phyloP scores from a whole-genome alignment of 1,140 invertebrate species.

The Hypsibius dujardini region DNA sequence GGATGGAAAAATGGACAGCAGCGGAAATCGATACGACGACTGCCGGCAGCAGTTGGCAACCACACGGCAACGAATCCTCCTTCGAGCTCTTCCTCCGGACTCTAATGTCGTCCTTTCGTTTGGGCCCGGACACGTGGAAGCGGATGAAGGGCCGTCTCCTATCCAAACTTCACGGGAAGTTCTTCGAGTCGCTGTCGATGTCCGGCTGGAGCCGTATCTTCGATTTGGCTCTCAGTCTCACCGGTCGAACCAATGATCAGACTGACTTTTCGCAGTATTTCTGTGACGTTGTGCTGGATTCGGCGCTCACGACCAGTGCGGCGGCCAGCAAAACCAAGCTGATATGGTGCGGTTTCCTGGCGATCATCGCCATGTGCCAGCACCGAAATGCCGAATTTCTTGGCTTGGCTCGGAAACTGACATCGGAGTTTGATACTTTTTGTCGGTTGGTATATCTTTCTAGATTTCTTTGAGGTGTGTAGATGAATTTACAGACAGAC shows the following conservation, averaged over 20 bases:
- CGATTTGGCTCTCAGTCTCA: neutral
- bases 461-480: too few species aligned
- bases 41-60: neutral
- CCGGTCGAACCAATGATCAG: neutral
- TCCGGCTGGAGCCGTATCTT: constrained; percentile 1
- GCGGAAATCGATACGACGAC: neutral
- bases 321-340: neutral
- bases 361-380: neutral
- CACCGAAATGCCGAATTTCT: neutral
- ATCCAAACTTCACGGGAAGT: constrained; percentile 1
- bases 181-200: neutral
- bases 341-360: neutral
- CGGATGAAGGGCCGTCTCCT: constrained; percentile 5
- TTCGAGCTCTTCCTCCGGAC: neutral
- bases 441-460: neutral
- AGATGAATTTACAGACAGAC: too few species aligned
- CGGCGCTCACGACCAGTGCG: neutral
- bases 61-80: neutral
- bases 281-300: neutral
- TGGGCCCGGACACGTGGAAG: neutral
- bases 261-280: neutral
- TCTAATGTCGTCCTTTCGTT: neutral
- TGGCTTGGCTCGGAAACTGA: neutral
- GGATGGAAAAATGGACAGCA: neutral
- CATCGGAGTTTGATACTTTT: neutral